Base-by-base conservation (phyloP, 2,888 invertebrate species). In the Limenitis camilla region DNA sequence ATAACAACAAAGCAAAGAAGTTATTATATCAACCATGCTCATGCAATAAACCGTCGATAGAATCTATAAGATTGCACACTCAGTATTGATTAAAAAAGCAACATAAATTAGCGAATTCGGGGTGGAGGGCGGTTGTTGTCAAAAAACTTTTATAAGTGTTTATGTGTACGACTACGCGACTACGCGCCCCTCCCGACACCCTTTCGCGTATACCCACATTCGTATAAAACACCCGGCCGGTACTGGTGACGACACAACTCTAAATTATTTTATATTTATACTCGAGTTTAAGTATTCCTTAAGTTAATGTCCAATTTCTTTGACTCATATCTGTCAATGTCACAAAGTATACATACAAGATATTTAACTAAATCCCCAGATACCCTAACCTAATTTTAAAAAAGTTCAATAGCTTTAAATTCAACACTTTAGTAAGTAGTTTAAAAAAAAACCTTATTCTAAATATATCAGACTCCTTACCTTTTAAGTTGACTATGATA, bases 121-220 rank as follows among this genome's bases (percentile, higher is more conserved):
- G 75, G 78, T 64, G 70, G 64, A 58, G 69, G 72, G 72, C 67
- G 74, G 80, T 71, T 83, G 86, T 86, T 87, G 87, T 87, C 87
- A 87, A 87, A 86, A 86, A 86, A 87, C 76, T 86, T 84, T 86
- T 87, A 86, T 87, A 87, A 87, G 86, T 87, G 87, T 87, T 87
- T 87, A 87, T 87, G 83, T 77, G 76, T n/a, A n/a, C n/a, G n/a
- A n/a, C n/a, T n/a, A n/a, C n/a, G n/a, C n/a, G n/a, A n/a, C n/a
- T 68, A 72, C 67, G 68, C 68, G 68, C 62, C 64, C 60, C 49
- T 60, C 67, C 78, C 76, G 81, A 86, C 86, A 87, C 87, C 86
- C 87, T 86, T 86, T 87, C 82, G 78, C 83, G 83, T 74, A 83
- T 85, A 83, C 84, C 84, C 83, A 85, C 86, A 82, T 84, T 85